These are phyloP conservation scores for Tinea pellionella DNA, from an alignment of 2,888 invertebrate genomes.

Conservation along the genomic window DNA sequence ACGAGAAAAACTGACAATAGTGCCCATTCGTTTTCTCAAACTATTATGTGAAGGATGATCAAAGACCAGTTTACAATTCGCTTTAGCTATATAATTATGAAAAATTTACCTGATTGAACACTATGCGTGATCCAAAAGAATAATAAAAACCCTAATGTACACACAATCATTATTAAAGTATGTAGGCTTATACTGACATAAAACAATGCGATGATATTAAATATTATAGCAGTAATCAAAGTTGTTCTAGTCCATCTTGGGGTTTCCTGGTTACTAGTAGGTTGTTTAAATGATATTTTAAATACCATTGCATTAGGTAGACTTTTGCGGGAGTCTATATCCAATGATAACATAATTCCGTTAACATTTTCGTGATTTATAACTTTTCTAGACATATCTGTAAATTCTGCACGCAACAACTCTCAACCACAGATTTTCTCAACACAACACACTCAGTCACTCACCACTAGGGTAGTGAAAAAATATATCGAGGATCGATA, in stretches of 20 bases:
- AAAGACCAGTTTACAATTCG: too few relatives aligned
- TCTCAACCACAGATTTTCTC: too few relatives aligned
- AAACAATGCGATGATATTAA: slow-evolving; percentile 40
- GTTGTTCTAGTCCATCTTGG: slow-evolving; percentile 38
- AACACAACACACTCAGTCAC: too few relatives aligned
- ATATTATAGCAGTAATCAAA: slow-evolving; percentile 39
- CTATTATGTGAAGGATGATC: too few relatives aligned
- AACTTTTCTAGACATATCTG: background rate
- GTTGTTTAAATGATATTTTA: slow-evolving; percentile 43
- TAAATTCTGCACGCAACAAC: background rate
- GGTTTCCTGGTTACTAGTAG: slow-evolving; percentile 28
- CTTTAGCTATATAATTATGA: too few relatives aligned
- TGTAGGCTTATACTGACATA: slow-evolving; percentile 45
- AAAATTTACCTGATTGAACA: slow-evolving; percentile 55
- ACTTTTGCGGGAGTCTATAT: slow-evolving; percentile 31
- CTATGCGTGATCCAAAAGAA: slow-evolving; percentile 58
- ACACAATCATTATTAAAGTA: slow-evolving; percentile 36
- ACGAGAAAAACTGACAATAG: too few relatives aligned
- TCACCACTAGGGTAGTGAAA: too few relatives aligned
- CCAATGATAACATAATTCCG: slow-evolving; percentile 40
- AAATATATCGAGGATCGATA: too few relatives aligned
- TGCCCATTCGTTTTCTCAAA: too few relatives aligned
- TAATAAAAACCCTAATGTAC: slow-evolving; percentile 40
- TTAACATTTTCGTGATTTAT: slow-evolving; percentile 47
- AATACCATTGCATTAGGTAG: slow-evolving; percentile 44